Base-by-base conservation (phyloP, 2,888 invertebrate genomes). In the Arge pagana region DNA sequence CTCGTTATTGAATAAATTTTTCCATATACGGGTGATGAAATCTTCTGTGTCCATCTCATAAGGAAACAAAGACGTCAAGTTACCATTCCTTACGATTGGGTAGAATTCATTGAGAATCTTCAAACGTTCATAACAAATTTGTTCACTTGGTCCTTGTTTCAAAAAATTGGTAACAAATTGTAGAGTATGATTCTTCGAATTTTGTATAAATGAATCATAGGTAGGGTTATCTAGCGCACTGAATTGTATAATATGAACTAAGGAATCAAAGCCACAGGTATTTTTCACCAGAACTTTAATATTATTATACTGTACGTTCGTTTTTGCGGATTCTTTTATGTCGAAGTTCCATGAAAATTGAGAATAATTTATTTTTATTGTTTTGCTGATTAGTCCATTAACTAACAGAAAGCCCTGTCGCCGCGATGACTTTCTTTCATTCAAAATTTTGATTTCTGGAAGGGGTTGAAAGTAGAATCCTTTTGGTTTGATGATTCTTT, bases 191-290 rank as follows among this genome's bases (percentile, higher is more conserved):
- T 41, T 41, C 16, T 41, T 41, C 6, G 41, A 41, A 28, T 41
- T 28, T 41, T 41, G 26, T 26, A 41, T 28, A 4, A 28, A 41
- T 41, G 16, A 10, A 41, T 41, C 5, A 41, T 41, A 28, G 11
- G 41, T 18, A 41, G 41, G 41, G 10, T 41, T 21, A 49, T 52
- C 45, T 10, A 48, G 23, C 13, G 52, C 52, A 15, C 36, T 21
- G 23, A 37, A 52, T 13, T 45, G 31, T 19, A 52, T 24, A 23
- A 52, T 52, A 16, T 48, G 40, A n/a, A 45, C 36, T 1, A 48
- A 23, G 39, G 37, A 15, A 31, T 52, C 52, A 31, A 52, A 48
- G 26, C 45, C 45, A 40, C 52, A 52, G 7, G 52, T 52, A 18
- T 52, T 30, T 8, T 37, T 26, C 15, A 52, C 52, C 7, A 21